Evolutionary conservation across 2,113 vertebrate species (phyloP).

Genomic region (Callithrix jacchus): DNA sequence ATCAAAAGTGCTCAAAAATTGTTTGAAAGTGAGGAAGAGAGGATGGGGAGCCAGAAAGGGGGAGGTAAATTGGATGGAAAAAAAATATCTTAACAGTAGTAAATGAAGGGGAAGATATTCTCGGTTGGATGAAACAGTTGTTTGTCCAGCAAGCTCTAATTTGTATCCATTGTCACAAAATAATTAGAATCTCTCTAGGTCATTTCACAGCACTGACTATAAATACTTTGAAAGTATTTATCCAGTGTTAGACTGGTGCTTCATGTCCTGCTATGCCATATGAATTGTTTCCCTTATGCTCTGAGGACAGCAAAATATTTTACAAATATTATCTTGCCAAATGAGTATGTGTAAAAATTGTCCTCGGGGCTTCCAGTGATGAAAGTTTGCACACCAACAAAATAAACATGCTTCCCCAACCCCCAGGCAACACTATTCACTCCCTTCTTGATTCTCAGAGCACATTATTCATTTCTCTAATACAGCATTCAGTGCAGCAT

Average conservation of each 20-base stretch:
- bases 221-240: slow-evolving; percentile 44
- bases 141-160: slow-evolving; percentile 5
- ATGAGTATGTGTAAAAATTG: slow-evolving; percentile 77
- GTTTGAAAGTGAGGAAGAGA: background rate
- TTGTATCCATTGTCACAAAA: background rate
- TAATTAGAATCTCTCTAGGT: slow-evolving; percentile 40
- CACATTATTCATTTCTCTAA: background rate
- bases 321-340: slow-evolving; percentile 78
- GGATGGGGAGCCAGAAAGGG: rapidly evolving
- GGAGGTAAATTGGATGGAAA: background rate
- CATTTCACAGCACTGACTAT: background rate
- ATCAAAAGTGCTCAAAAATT: background rate
- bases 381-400: slow-evolving; percentile 56
- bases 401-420: slow-evolving; percentile 44
- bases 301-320: slow-evolving; percentile 75
- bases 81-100: background rate
- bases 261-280: slow-evolving; percentile 61
- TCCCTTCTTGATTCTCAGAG: slow-evolving; percentile 33
- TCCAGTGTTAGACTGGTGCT: slow-evolving; percentile 60
- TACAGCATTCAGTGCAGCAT: background rate
- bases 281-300: slow-evolving; percentile 66
- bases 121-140: background rate
- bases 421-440: slow-evolving; percentile 57
- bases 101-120: background rate
- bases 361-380: slow-evolving; percentile 71